These are phyloP conservation scores for Botrylloides violaceus DNA, from an alignment of 23 tunicate genomes.

Conservation along the genomic window DNA sequence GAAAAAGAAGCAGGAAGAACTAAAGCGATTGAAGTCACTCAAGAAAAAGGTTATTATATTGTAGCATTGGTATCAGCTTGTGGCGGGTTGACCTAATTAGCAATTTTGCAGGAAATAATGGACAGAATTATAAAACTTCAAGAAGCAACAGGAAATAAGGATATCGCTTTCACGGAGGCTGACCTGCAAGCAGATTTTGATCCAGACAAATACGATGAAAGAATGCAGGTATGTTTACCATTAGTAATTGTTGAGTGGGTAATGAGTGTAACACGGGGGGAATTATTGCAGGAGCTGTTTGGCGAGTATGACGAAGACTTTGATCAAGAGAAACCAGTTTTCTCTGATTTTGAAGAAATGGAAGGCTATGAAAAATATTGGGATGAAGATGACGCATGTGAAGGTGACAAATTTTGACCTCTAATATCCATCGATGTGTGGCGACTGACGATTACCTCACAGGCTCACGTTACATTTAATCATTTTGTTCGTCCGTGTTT, in stretches of 20 bases:
- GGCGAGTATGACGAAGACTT: conserved; percentile 39
- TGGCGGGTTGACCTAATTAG: neutral
- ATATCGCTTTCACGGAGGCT: conserved; percentile 36
- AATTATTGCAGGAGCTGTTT: conserved; percentile 46
- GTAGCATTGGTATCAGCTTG: neutral
- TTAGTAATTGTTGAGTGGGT: too few relatives aligned
- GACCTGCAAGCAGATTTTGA: conserved; percentile 70
- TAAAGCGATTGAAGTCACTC: conserved; percentile 48
- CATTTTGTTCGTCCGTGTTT: too few relatives aligned
- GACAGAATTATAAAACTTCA: conserved; percentile 46
- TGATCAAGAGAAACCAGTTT: conserved; percentile 69
- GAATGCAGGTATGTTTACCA: conserved; percentile 58
- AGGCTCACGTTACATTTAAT: too few relatives aligned
- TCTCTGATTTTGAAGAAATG: conserved; percentile 56
- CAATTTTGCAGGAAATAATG: conserved; percentile 46
- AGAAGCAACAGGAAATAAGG: conserved; percentile 75
- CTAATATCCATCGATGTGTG: too few relatives aligned
- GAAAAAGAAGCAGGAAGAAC: conserved; percentile 65
- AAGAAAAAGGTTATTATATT: conserved; percentile 49
- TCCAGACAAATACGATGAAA: conserved; percentile 54
- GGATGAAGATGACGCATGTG: conserved; percentile 29
- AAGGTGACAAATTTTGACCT: conserved; percentile 6
- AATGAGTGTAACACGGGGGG: too few relatives aligned
- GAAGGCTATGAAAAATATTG: conserved; percentile 12
- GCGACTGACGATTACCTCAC: too few relatives aligned